These are phyloP conservation scores for Papilio glaucus DNA, from an alignment of 1,140 invertebrate genomes.

Conservation along the genomic window DNA sequence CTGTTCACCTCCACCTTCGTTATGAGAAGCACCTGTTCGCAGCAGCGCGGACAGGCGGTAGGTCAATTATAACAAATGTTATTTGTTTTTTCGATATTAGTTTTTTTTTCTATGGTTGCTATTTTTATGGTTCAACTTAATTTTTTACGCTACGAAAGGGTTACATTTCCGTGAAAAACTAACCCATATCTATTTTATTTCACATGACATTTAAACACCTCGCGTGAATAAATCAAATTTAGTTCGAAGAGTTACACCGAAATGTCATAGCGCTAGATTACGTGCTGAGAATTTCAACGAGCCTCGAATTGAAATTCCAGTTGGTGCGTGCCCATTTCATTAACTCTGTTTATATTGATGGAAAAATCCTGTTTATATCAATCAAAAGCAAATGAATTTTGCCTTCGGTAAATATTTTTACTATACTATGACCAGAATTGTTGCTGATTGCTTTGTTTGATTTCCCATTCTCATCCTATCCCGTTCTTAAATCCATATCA, in stretches of 20 bases:
- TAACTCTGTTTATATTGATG: constrained; percentile 8
- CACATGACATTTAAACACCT: constrained; percentile 35
- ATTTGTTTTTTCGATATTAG: too few species aligned
- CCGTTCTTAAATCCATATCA: too few species aligned
- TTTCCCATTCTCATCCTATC: too few species aligned
- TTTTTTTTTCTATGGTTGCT: background rate
- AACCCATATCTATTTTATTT: background rate
- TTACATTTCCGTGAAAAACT: background rate
- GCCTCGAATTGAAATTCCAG: constrained; percentile 25
- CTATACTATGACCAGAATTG: too few species aligned
- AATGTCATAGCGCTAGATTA: constrained; percentile 21
- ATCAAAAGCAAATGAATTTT: background rate
- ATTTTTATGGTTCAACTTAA: background rate
- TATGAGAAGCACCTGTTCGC: too few species aligned
- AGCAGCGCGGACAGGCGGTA: background rate
- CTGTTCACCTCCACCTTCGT: too few species aligned
- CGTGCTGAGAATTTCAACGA: constrained; percentile 33
- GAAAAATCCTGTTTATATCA: background rate
- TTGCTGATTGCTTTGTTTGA: too few species aligned
- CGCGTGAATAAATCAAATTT: constrained; percentile 35
- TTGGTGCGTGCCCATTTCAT: constrained; percentile 27
- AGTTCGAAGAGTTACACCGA: constrained; percentile 25
- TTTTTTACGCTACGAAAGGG: background rate
- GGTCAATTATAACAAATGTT: background rate
- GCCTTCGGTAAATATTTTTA: background rate